Base-by-base conservation (phyloP, 2,113 vertebrate genomes). In the Martes martes region DNA sequence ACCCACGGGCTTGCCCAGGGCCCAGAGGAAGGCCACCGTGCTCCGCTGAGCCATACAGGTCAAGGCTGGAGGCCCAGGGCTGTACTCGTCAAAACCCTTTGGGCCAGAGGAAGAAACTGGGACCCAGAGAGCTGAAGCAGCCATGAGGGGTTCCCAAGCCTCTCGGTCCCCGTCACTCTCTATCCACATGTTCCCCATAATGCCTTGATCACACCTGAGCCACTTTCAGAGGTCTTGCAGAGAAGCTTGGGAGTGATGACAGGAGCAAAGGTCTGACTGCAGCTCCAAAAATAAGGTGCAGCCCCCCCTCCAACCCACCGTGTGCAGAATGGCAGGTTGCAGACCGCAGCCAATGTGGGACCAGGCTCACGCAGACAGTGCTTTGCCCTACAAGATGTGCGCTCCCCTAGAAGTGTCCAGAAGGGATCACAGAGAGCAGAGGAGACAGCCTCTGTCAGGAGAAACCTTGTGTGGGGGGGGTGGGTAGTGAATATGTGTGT, bases 251-350 rank as follows among this genome's bases (percentile, higher is more conserved):
- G 21, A 55, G 24, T 2, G 4, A 33, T 1, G 6, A 47, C n/a
- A 13, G 9, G 79, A 33, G 42, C 42, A 50, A 36, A 47, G 6
- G 8, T 59, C 24, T 52, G 69, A 55, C 16, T 23, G 6, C 8
- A 31, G 47, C 50, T 76, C 65, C 45, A 79, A 81, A 59, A 59
- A 10, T 11, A 85, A 18, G 16, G 8, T 63, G 16, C 24, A 65
- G 36, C 2, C 7, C 3, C 59, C 59, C 11, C 26, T 4, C 10
- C 11, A 7, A 7, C 23, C 10, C 7, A 0, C 61, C 83, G 11
- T 0, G 2, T 42, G 50, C 23, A 57, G 36, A 39, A 55, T 1
- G 1, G n/a, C 23, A n/a, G 31, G 21, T 36, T 36, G 42, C 61
- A 9, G 74, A 7, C 4, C 11, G 3, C 7, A 28, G 67, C 10